A percentile compares a stretch with the other conserved stretches of the same genome.
These are phyloP conservation scores for Ricordea florida DNA, from an alignment of 92 coral and sea anemone species.

Conservation along the genomic window DNA sequence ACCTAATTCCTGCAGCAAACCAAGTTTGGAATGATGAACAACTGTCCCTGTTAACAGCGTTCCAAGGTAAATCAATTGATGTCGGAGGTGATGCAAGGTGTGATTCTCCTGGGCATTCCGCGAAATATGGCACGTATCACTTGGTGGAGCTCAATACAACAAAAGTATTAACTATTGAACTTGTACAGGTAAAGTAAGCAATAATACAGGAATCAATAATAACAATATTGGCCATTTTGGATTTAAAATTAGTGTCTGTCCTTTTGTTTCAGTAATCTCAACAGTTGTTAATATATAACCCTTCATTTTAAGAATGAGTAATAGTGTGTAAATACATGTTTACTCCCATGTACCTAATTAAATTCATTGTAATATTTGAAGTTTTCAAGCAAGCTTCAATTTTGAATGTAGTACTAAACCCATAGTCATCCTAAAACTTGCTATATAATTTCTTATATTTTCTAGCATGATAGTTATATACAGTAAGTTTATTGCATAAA, in stretches of 20 bases:
- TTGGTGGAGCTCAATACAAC: constrained; percentile 32
- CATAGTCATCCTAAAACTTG: no score
- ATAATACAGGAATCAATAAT: not conserved
- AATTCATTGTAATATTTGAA: no score
- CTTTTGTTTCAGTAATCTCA: no score
- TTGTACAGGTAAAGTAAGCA: constrained; percentile 55
- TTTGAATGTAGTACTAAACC: no score
- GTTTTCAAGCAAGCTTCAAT: no score
- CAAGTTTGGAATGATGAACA: constrained; percentile 32
- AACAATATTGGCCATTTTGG: not conserved
- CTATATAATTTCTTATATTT: no score
- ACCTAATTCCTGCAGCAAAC: constrained; percentile 42
- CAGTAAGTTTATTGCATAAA: no score
- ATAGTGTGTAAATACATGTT: no score
- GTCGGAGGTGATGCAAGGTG: constrained; percentile 57
- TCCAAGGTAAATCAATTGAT: constrained; percentile 31
- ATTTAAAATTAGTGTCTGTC: not conserved
- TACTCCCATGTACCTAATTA: no score
- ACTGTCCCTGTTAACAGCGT: constrained; percentile 17
- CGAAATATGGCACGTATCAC: constrained; percentile 43
- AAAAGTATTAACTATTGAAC: constrained; percentile 41
- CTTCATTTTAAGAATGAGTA: no score
- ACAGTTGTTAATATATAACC: not conserved
- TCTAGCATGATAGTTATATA: no score
- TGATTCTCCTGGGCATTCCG: constrained; percentile 42